Conservation (phyloP, 1,140 invertebrate species). For the Drosophila dunni region DNA sequence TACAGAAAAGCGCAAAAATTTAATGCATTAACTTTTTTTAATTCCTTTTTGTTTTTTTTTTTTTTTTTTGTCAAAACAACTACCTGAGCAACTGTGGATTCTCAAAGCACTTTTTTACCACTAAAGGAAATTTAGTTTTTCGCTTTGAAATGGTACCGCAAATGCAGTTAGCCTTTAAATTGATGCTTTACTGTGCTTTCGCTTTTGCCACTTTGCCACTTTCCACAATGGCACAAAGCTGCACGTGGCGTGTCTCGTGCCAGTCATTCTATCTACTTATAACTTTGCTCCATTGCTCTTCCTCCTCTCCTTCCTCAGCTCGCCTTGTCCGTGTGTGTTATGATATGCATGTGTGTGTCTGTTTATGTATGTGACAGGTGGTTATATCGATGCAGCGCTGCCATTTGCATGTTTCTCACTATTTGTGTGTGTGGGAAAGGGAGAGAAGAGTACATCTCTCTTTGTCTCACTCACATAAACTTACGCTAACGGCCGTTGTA, state of each 20-base stretch:
- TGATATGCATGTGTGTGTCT: slow-evolving; percentile 7
- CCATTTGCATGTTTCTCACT: slow-evolving; percentile 46
- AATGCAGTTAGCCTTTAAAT: slow-evolving; percentile 1
- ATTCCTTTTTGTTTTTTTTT: no score
- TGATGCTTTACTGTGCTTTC: slow-evolving; percentile 43
- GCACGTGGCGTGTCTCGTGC: slow-evolving; percentile 40
- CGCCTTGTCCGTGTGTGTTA: background rate
- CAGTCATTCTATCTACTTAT: slow-evolving; percentile 21
- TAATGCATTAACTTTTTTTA: no score
- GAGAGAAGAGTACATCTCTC: background rate
- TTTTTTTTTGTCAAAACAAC: no score
- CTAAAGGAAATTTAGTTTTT: background rate
- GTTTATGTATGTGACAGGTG: slow-evolving; percentile 68
- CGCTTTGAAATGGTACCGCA: background rate
- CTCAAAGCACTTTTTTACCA: no score
- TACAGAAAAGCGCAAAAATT: no score
- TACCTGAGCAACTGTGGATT: no score
- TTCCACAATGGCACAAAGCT: background rate
- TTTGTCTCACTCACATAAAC: slow-evolving; percentile 41
- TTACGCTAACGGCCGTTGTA: slow-evolving; percentile 34
- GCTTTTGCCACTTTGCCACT: background rate
- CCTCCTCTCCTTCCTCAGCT: background rate
- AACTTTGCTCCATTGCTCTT: background rate
- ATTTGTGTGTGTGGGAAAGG: no score
- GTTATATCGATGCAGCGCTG: slow-evolving; percentile 67